Conservation (phyloP, 2,113 vertebrate species). For the Leptocoma aspasia region DNA sequence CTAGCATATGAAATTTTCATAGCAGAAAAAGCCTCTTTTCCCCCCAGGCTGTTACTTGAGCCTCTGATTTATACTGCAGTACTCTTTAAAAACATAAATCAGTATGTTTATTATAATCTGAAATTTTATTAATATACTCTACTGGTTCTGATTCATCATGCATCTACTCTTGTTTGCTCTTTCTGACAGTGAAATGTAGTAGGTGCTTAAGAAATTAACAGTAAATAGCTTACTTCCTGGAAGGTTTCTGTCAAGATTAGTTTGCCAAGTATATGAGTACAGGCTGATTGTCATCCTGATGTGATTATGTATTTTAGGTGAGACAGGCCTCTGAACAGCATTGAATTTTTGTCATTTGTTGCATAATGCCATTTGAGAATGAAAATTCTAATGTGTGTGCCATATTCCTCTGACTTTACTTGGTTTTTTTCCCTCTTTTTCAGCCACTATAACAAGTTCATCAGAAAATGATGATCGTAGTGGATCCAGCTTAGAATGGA, state of each 20-base stretch:
- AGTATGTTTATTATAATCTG: not conserved
- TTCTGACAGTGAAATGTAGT: not conserved
- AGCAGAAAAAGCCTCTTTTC: not conserved
- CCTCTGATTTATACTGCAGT: not conserved
- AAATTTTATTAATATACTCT: not conserved
- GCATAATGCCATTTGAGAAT: not conserved
- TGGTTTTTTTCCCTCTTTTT: not conserved
- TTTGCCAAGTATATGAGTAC: not conserved
- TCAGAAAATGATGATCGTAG: constrained; percentile 98
- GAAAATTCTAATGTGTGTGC: not conserved
- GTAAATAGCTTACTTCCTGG: not conserved
- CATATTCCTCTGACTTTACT: not conserved
- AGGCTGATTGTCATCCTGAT: not conserved
- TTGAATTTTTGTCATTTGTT: not conserved
- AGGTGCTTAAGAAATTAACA: not conserved
- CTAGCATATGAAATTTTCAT: not conserved
- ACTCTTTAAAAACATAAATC: constrained; percentile 21
- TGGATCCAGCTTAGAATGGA: constrained; percentile 97
- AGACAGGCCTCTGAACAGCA: not conserved
- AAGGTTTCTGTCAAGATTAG: not conserved
- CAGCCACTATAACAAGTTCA: constrained; percentile 97
- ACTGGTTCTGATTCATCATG: not conserved
- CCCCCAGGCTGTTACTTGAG: not conserved
- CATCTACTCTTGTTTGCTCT: not conserved
- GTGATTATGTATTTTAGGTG: not conserved